phyloP scores from a whole-genome alignment of 1,140 invertebrate species.

The Micrasema minimum region DNA sequence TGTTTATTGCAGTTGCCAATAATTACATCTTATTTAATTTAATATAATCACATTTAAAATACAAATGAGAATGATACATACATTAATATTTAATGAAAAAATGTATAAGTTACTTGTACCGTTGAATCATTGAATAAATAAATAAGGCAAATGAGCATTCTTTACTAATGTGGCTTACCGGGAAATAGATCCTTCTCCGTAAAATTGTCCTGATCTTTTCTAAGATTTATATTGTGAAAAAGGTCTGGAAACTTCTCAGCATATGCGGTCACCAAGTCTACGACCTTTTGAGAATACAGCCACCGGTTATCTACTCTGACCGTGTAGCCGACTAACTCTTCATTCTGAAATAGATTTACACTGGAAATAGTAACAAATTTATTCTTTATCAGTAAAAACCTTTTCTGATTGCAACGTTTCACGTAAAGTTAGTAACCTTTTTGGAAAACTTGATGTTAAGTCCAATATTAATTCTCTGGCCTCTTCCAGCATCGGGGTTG shows the following conservation, averaged over 20 bases:
- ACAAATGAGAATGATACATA: not conserved
- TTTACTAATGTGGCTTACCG: no score
- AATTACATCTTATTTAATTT: no score
- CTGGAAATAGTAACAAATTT: not conserved
- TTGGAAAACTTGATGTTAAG: conserved; percentile 93
- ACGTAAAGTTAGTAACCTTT: conserved; percentile 66
- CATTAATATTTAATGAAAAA: no score
- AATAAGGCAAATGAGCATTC: no score
- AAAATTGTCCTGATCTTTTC: conserved; percentile 69
- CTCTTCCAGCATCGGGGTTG: conserved; percentile 43
- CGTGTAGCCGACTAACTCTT: conserved; percentile 84
- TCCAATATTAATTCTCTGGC: conserved; percentile 83
- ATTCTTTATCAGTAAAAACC: no score
- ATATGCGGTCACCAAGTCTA: conserved; percentile 78
- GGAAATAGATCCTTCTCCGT: conserved; percentile 76
- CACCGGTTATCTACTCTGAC: conserved; percentile 77
- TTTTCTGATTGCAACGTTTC: not conserved
- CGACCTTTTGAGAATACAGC: conserved; percentile 83
- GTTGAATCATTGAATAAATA: not conserved
- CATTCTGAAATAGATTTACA: conserved; percentile 59
- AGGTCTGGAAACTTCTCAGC: conserved; percentile 78
- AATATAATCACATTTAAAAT: no score
- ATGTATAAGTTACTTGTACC: no score
- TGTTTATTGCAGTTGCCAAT: no score
- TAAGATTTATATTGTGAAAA: conserved; percentile 71